Conservation (phyloP, 2,113 vertebrate genomes). For the Falco punctatus region DNA sequence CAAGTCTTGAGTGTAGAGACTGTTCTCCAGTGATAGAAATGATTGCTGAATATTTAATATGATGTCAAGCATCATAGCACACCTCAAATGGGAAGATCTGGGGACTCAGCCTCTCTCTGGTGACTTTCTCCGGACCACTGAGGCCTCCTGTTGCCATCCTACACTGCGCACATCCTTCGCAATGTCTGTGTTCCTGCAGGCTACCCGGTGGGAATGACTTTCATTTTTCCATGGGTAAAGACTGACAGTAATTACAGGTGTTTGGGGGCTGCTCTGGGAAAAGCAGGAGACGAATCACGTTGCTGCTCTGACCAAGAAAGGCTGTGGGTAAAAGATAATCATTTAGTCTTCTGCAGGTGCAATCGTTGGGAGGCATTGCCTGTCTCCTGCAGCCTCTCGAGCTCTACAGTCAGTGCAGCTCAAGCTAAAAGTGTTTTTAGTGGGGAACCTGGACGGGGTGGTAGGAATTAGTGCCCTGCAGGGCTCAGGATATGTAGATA, state of each 20-base stretch:
- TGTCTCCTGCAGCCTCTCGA: neutral
- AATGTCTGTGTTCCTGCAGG: neutral
- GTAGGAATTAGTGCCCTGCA: neutral
- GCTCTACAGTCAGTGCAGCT: neutral
- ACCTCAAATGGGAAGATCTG: neutral
- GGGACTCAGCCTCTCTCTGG: neutral
- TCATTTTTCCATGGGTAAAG: neutral
- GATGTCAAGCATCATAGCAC: neutral
- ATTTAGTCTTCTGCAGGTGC: neutral
- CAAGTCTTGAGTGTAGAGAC: neutral
- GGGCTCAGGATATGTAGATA: neutral
- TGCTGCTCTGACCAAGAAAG: neutral
- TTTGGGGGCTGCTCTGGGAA: neutral
- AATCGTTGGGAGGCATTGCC: neutral
- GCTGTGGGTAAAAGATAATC: neutral
- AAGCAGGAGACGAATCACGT: neutral
- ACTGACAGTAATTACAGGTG: neutral
- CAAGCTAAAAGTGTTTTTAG: neutral
- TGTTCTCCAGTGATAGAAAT: neutral
- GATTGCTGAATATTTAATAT: neutral
- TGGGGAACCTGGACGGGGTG: neutral
- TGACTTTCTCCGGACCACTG: neutral
- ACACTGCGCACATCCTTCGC: fast-evolving
- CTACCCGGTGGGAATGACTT: neutral
- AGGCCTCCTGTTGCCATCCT: neutral